These are phyloP conservation scores for Mythimna impura DNA, from an alignment of 2,888 invertebrate genomes.

Conservation along the genomic window DNA sequence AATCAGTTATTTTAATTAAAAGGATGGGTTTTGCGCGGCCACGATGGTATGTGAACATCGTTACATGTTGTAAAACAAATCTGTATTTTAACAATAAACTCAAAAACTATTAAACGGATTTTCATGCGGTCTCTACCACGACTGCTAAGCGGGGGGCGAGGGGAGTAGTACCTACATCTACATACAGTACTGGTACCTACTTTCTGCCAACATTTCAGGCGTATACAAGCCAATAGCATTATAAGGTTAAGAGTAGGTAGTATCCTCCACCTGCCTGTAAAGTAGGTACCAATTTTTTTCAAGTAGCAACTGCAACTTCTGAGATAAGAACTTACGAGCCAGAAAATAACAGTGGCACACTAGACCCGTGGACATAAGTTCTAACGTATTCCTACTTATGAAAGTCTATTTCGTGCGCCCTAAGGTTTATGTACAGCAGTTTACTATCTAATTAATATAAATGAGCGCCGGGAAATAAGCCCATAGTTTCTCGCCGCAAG, in stretches of 20 bases:
- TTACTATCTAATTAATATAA: slow-evolving; percentile 26
- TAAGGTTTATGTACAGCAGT: neutral
- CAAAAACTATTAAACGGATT: too few species aligned
- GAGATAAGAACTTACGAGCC: neutral
- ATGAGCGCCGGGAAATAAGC: neutral
- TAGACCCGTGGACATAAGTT: neutral
- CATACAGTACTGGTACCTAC: too few species aligned
- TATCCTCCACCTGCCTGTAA: too few species aligned
- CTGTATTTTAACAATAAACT: too few species aligned
- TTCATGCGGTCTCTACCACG: too few species aligned
- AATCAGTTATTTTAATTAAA: slow-evolving; percentile 5
- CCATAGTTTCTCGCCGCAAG: slow-evolving; percentile 4
- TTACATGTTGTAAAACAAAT: too few species aligned
- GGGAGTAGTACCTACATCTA: too few species aligned
- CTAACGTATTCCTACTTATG: slow-evolving; percentile 8
- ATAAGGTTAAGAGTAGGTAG: too few species aligned
- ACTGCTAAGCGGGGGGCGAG: too few species aligned
- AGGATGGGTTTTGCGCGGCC: neutral
- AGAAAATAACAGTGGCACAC: neutral
- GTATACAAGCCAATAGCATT: too few species aligned
- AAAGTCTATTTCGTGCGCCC: slow-evolving; percentile 12
- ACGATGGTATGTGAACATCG: neutral
- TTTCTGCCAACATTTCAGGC: too few species aligned
- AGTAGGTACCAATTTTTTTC: too few species aligned
- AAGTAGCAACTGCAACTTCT: neutral